These are phyloP conservation scores for Drosophila monieri DNA, from an alignment of 2,888 invertebrate genomes.

Conservation along the genomic window DNA sequence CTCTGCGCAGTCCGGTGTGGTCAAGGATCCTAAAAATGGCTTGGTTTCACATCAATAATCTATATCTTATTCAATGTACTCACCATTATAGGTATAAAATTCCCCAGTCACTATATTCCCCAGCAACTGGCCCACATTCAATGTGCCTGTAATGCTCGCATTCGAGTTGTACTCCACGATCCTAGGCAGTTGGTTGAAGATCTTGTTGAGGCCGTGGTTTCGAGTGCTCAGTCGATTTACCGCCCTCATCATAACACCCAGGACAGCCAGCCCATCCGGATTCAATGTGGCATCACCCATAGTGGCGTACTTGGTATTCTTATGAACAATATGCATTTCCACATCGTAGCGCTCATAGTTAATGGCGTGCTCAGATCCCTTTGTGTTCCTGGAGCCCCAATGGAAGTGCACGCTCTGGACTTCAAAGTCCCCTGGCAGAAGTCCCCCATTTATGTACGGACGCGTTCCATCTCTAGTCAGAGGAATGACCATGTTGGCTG, in stretches of 20 bases:
- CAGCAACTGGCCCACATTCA: slow-evolving; percentile 65
- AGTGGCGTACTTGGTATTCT: slow-evolving; percentile 85
- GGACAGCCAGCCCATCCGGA: slow-evolving; percentile 86
- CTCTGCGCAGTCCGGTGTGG: slow-evolving; percentile 89
- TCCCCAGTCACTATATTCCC: slow-evolving; percentile 60
- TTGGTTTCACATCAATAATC: not conserved
- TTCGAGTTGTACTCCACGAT: slow-evolving; percentile 54
- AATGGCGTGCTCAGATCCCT: slow-evolving; percentile 86
- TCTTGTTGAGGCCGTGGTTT: slow-evolving; percentile 52
- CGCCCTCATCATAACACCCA: slow-evolving; percentile 86
- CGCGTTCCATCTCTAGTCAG: slow-evolving; percentile 40
- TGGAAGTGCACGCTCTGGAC: slow-evolving; percentile 85
- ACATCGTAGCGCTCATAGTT: slow-evolving; percentile 84
- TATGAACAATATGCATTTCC: slow-evolving; percentile 89
- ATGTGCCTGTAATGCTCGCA: slow-evolving; percentile 45
- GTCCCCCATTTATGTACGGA: slow-evolving; percentile 66
- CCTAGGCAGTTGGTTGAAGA: slow-evolving; percentile 64
- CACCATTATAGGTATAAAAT: slow-evolving; percentile 76
- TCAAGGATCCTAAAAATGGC: slow-evolving; percentile 86
- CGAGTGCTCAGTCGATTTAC: slow-evolving; percentile 25
- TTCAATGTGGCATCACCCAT: slow-evolving; percentile 84
- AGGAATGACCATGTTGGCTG: slow-evolving; percentile 59
- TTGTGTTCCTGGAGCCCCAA: slow-evolving; percentile 88
- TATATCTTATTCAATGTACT: not conserved
- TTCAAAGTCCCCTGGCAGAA: slow-evolving; percentile 61